A percentile compares a stretch with the other conserved stretches of the same genome.
Conservation (phyloP, 2,113 vertebrate species). For the Chaenocephalus aceratus region DNA sequence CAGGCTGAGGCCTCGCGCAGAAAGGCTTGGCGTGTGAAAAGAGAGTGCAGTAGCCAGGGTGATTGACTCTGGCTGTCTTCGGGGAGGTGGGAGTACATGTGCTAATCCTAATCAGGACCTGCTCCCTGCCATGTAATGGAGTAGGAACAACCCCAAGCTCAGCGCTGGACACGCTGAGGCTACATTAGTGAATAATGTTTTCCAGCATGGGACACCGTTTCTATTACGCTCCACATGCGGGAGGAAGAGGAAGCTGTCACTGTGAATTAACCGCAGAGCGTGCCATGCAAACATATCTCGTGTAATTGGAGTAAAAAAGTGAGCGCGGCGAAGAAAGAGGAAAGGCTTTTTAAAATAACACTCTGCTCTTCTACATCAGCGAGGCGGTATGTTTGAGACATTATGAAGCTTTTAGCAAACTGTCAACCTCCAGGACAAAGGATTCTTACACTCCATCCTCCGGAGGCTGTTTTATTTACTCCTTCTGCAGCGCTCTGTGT, state of each 20-base stretch:
- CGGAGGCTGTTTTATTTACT: slow-evolving; percentile 72
- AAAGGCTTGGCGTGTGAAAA: slow-evolving; percentile 56
- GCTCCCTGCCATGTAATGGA: slow-evolving; percentile 84
- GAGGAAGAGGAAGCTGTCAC: slow-evolving; percentile 88
- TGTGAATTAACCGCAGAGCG: slow-evolving; percentile 84
- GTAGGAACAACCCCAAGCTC: slow-evolving; percentile 77
- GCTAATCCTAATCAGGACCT: slow-evolving; percentile 85
- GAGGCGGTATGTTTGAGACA: slow-evolving; percentile 82
- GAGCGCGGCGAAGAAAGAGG: slow-evolving; percentile 64
- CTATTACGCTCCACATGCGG: slow-evolving; percentile 85
- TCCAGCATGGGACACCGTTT: slow-evolving; percentile 82
- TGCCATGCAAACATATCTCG: slow-evolving; percentile 80
- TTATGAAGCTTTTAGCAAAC: slow-evolving; percentile 88
- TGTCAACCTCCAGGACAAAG: slow-evolving; percentile 81
- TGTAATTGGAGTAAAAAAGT: slow-evolving; percentile 87
- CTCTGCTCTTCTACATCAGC: slow-evolving; percentile 71
- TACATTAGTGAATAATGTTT: slow-evolving; percentile 89
- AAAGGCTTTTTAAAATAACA: slow-evolving; percentile 83
- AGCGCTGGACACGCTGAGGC: slow-evolving; percentile 77
- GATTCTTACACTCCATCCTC: slow-evolving; percentile 66
- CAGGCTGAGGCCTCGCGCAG: slow-evolving; percentile 28
- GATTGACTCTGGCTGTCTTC: slow-evolving; percentile 76
- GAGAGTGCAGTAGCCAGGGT: slow-evolving; percentile 62
- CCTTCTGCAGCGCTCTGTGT: slow-evolving; percentile 73
- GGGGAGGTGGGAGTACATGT: slow-evolving; percentile 77